Evolutionary conservation across 2,797 vertebrate species (phyloP), one percentile per base, ranked within the genome.

Genomic region (Gymnocypris eckloni): DNA sequence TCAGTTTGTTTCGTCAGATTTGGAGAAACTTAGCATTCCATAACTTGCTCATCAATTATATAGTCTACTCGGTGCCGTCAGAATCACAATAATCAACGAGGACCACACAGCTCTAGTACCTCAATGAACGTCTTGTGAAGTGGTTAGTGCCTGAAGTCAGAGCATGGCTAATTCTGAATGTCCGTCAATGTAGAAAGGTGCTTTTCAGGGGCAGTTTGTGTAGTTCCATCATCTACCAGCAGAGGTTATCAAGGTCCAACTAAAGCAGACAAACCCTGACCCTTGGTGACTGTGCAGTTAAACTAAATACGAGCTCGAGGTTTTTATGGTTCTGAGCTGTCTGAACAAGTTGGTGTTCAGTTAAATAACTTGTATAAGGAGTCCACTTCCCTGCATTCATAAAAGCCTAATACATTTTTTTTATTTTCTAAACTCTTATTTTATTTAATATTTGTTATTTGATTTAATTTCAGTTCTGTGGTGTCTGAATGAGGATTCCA

Each of bases 261-360:
- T 6, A 72, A 41, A 39, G 43, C 43, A 45, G 43, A 45, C 43
- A 45, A 45, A 45, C 43, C 33, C 41, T 33, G 37, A 71, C 20
- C 39, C 12, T 39, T n/a, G 76, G 37, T 54, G 64, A 41, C 83
- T 82, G 61, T 88, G 69, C 67, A 88, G 73, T 79, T 82, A 85
- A 90, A 22, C 0, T 69, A 72, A 79, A 73, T 13, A 2, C 4
- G n/a, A 69, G 22, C 41, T 48, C 39, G 28, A 41, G 45, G 64
- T 69, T 52, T 84, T 39, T 59, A 12, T 25, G 48, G 13, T n/a
- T 18, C 12, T 45, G 52, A 45, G 52, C 15, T 50, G 37, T 66
- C 45, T 59, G 22, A 59, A 70, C 28, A 54, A n/a, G 16, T 37
- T 50, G 12, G 1, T 45, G 11, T 45, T 13, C n/a, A 52, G 8